Evolutionary conservation across 1,140 invertebrate genomes (phyloP), one percentile per base, ranked within the genome.

Genomic region (Andrena cerasifolii): DNA sequence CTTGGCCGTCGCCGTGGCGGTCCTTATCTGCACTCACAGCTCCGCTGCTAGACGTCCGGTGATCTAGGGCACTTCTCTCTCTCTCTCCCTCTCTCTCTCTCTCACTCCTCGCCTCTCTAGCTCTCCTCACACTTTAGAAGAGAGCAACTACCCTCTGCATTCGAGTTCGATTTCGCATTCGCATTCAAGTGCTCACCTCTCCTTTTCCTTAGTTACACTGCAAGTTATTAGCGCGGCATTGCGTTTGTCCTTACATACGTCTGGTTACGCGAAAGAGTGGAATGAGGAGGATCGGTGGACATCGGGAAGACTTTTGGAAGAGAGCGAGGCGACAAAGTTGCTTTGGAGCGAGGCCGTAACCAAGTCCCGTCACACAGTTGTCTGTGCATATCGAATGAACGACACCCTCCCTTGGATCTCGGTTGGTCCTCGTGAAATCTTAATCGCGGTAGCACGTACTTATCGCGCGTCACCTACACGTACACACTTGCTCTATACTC

Each of bases 1-100:
- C 91, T 93, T 93, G 90, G 88, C 87, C 91, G 91, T 92, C 91
- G 91, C 90, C 89, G 89, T 91, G 87, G 88, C 85, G 90, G 90
- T 92, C 90, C 92, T 93, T 93, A 93, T 93, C 92, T 92, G 84
- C 86, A 88, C 91, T 92, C 91, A 92, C 91, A 91, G 91, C 91
- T 91, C 86, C 83, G 88, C 86, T 91, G 87, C 89, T 91, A 93
- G 91, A 93, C 91, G 89, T 92, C 88, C 89, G 85, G 91, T 93
- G 91, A 92, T 93, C 90, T 93, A 92, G 91, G 83, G 86, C 88
- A 92, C 86, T 89, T 84, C 80, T 88, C 85, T 79, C 70, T 26
- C 36, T 21, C 68, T 36, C 59, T 45, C 76, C 71, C 78, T 74
- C 62, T 67, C 68, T 33, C 66, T 77, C 67, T 24, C 31, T 70